Conservation (phyloP, 2,797 vertebrate genomes). For the Distichodus sexfasciatus region DNA sequence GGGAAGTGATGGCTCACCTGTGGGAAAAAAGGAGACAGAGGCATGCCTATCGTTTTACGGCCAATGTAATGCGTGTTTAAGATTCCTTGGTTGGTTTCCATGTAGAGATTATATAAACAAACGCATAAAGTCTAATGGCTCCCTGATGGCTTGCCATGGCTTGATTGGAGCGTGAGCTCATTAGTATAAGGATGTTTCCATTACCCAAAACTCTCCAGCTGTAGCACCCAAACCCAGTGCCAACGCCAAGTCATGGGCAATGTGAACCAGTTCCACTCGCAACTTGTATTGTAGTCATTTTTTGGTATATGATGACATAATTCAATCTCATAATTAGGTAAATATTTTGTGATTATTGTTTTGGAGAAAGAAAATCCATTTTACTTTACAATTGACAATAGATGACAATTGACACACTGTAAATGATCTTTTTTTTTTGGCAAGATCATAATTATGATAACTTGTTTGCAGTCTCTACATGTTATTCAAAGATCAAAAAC, state of each 20-base stretch:
- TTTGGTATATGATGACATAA: no score
- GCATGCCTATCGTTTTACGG: constrained; percentile 25
- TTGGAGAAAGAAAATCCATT: no score
- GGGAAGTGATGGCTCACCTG: background rate
- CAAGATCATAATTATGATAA: no score
- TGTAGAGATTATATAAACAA: constrained; percentile 50
- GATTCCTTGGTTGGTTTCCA: constrained; percentile 42
- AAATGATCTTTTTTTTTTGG: no score
- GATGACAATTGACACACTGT: no score
- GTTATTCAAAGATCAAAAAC: no score
- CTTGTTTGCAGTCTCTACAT: no score
- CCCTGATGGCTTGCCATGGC: constrained; percentile 38
- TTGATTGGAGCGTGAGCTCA: constrained; percentile 30
- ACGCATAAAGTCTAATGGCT: constrained; percentile 56
- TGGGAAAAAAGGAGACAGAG: background rate
- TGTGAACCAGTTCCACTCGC: background rate
- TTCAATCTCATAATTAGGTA: no score
- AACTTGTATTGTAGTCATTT: no score
- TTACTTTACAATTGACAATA: no score
- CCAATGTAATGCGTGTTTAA: constrained; percentile 31
- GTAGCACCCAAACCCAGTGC: background rate
- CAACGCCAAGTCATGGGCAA: constrained; percentile 17
- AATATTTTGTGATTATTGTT: no score
- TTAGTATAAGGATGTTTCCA: constrained; percentile 49
- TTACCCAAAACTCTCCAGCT: constrained; percentile 32